A percentile compares a stretch with the other conserved stretches of the same genome.
Conservation (phyloP, 1,140 invertebrate species). For the Steinernema khuongi region DNA sequence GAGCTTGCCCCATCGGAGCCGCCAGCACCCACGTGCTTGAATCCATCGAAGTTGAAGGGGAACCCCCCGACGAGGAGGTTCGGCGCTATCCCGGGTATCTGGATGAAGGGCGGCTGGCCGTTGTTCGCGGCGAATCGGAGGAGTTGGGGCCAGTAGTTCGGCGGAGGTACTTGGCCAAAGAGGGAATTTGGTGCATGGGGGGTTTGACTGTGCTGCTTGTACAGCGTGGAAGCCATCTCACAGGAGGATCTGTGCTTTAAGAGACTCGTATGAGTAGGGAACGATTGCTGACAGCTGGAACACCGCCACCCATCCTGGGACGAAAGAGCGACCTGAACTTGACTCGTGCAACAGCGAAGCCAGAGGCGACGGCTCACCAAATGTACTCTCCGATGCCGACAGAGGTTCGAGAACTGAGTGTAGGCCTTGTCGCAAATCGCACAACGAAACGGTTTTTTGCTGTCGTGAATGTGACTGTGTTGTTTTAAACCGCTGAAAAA, state of each 20-base stretch:
- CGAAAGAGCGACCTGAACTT: neutral
- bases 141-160: conserved; percentile 65
- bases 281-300: conserved; percentile 30
- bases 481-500: conserved; percentile 83
- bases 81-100: neutral
- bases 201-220: conserved; percentile 41
- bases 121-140: conserved; percentile 68
- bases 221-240: conserved; percentile 45
- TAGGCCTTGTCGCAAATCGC: conserved; percentile 66
- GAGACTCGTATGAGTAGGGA: conserved; percentile 41
- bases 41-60: neutral
- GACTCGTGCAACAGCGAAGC: neutral
- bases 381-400: conserved; percentile 97
- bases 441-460: conserved; percentile 88
- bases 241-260: conserved; percentile 48
- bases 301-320: conserved; percentile 40
- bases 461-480: conserved; percentile 97
- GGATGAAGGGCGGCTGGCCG: conserved; percentile 62
- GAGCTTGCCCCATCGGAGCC: conserved; percentile 48
- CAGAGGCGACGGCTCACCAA: conserved; percentile 34
- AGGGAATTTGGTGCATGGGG: conserved; percentile 18
- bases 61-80: neutral
- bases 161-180: conserved; percentile 24
- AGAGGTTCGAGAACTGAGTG: conserved; percentile 98
- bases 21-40: conserved; percentile 23